A percentile compares a stretch with the other conserved stretches of the same genome.
Conservation (phyloP, 2,888 invertebrate species). For the Lampropteryx suffumata region DNA sequence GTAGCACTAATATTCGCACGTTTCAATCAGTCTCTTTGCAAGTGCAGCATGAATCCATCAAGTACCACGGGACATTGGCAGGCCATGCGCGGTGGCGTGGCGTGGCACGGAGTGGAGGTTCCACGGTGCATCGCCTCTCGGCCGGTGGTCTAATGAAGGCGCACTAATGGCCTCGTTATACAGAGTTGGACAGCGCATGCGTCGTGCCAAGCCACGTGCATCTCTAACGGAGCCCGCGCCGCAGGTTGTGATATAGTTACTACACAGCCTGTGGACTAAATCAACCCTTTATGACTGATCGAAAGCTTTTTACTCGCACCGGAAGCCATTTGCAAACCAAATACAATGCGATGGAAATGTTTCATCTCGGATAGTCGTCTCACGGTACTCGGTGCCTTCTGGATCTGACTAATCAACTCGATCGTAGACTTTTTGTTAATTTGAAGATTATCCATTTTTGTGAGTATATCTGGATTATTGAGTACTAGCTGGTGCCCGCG, state of each 20-base stretch:
- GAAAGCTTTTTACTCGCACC: conserved; percentile 16
- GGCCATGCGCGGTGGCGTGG: too few species aligned
- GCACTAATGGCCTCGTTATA: conserved; percentile 17
- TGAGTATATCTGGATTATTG: too few species aligned
- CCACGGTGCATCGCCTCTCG: neutral
- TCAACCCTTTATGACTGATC: conserved; percentile 26
- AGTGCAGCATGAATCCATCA: too few species aligned
- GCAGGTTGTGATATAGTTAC: neutral
- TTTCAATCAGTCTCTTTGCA: too few species aligned
- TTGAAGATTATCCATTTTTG: neutral
- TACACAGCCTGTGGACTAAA: neutral
- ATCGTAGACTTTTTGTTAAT: neutral
- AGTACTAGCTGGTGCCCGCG: too few species aligned
- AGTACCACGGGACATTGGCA: too few species aligned
- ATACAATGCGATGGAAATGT: conserved; percentile 20
- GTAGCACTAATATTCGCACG: too few species aligned
- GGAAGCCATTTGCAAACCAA: conserved; percentile 32
- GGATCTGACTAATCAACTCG: neutral
- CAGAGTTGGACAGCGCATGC: conserved; percentile 1
- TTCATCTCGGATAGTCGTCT: too few species aligned
- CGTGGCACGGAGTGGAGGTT: neutral
- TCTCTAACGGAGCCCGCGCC: conserved; percentile 10
- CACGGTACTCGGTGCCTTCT: conserved; percentile 6
- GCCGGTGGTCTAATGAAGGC: conserved; percentile 18
- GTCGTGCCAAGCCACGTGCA: conserved; percentile 10